Conservation (phyloP, 2,113 vertebrate genomes). For the Rhinichthys klamathensis region DNA sequence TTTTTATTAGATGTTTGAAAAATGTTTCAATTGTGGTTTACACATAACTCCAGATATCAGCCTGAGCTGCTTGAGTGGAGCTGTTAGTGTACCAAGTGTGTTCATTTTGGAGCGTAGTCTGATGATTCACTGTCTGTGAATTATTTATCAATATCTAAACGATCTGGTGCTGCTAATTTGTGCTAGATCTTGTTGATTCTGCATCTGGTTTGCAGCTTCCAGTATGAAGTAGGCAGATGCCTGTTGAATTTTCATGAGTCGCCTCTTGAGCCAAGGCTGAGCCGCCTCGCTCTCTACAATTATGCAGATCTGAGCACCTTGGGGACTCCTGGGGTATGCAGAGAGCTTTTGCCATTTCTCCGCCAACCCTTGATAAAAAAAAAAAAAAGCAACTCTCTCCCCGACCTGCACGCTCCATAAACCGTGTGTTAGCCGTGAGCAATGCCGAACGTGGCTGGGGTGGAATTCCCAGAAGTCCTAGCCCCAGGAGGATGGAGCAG, state of each 20-base stretch:
- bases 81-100: background rate
- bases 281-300: slow-evolving; percentile 48
- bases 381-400: slow-evolving; percentile 10
- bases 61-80: too few relatives aligned
- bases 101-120: background rate
- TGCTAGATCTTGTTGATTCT: slow-evolving; percentile 51
- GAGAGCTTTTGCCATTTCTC: slow-evolving; percentile 29
- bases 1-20: too few relatives aligned
- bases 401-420: background rate
- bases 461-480: slow-evolving; percentile 48
- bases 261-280: slow-evolving; percentile 40
- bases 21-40: too few relatives aligned
- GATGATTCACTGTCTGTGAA: background rate
- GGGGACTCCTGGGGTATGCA: slow-evolving; percentile 26
- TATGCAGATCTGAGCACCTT: slow-evolving; percentile 53
- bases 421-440: slow-evolving; percentile 41
- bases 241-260: slow-evolving; percentile 65
- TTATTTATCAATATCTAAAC: slow-evolving; percentile 49
- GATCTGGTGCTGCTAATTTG: slow-evolving; percentile 44
- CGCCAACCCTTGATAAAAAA: background rate
- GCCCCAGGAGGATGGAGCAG: slow-evolving; percentile 75
- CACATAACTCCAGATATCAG: too few relatives aligned
- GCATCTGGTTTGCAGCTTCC: slow-evolving; percentile 26
- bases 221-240: slow-evolving; percentile 15
- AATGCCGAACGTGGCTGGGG: background rate